Conservation (phyloP, 2,888 invertebrate genomes). For the Rotaria macrura region DNA sequence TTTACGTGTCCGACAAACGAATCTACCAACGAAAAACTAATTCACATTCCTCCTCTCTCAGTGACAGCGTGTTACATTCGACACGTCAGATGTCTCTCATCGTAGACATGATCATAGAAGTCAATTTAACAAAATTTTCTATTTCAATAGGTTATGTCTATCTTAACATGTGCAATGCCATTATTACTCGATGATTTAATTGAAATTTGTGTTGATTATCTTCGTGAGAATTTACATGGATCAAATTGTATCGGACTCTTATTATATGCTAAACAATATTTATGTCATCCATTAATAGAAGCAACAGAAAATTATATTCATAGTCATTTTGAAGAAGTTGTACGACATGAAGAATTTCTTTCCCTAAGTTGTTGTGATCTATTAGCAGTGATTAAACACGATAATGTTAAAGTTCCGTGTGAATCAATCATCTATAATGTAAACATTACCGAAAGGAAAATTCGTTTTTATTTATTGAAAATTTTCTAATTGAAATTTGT, state of each 20-base stretch:
- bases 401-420: conserved; percentile 78
- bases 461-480: conserved; percentile 43
- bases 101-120: no score
- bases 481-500: no score
- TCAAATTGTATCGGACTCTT: conserved; percentile 43
- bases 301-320: conserved; percentile 46
- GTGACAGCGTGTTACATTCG: no score
- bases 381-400: conserved; percentile 70
- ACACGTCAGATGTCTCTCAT: no score
- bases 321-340: conserved; percentile 56
- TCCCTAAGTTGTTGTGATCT: conserved; percentile 70
- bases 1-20: no score
- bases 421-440: conserved; percentile 63
- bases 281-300: conserved; percentile 24
- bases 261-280: conserved; percentile 19
- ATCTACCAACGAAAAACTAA: no score
- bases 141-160: neutral
- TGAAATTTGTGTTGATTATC: conserved; percentile 4
- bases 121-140: neutral
- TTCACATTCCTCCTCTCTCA: no score
- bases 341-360: conserved; percentile 80
- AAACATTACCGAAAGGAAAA: neutral
- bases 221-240: conserved; percentile 61
- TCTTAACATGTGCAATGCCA: neutral
- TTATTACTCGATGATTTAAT: neutral